Conservation (phyloP, 2,888 invertebrate species). For the Eurois occulta region DNA sequence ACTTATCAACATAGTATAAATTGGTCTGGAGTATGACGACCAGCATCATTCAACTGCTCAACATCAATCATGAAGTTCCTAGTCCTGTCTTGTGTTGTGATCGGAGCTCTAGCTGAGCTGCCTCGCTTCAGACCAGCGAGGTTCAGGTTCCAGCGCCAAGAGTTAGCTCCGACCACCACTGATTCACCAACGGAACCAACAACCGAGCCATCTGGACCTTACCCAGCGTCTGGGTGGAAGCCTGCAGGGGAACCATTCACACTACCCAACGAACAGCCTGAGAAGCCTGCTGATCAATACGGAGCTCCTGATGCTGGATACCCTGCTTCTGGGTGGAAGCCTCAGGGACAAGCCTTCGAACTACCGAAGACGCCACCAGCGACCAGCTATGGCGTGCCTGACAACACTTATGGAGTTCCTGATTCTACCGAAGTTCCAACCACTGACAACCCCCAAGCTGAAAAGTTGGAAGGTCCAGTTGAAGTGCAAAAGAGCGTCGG, state of each 20-base stretch:
- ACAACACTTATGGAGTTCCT: conserved; percentile 79
- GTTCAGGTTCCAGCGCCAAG: conserved; percentile 86
- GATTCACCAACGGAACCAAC: conserved; percentile 82
- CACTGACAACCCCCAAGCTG: conserved; percentile 83
- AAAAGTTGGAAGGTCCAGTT: conserved; percentile 81
- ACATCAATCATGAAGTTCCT: conserved; percentile 81
- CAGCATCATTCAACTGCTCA: conserved; percentile 73
- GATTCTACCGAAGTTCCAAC: conserved; percentile 77
- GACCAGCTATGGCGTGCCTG: conserved; percentile 81
- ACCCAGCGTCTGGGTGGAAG: conserved; percentile 85
- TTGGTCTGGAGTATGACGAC: conserved; percentile 59
- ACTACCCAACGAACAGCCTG: conserved; percentile 76
- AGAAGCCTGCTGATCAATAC: conserved; percentile 72
- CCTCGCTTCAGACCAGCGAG: conserved; percentile 87
- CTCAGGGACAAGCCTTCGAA: conserved; percentile 81
- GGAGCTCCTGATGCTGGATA: conserved; percentile 76
- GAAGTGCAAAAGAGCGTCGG: conserved; percentile 89
- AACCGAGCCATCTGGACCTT: conserved; percentile 79
- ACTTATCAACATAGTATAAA: conserved; percentile 78
- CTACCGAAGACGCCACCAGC: conserved; percentile 81
- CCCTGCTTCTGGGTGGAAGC: conserved; percentile 86
- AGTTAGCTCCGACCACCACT: conserved; percentile 85
- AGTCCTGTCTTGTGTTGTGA: conserved; percentile 76
- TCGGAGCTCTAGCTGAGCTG: conserved; percentile 81
- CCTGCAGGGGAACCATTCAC: conserved; percentile 82